Evolutionary conservation across 2,113 vertebrate species (phyloP), one percentile per base, ranked within the genome.

Genomic region (Zosterops pallidus): DNA sequence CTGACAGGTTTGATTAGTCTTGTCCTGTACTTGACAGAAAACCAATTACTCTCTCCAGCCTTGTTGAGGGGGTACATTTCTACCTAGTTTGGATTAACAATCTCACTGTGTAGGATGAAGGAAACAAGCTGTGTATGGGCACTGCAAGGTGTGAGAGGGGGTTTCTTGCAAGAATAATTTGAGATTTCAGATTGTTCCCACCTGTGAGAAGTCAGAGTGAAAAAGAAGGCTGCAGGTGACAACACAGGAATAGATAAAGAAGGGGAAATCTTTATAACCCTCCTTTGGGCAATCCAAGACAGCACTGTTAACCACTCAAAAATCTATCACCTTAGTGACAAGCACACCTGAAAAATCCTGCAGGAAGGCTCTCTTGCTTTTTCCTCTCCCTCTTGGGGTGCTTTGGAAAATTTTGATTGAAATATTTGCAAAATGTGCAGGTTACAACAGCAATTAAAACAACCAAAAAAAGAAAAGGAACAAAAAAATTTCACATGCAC

Each of bases 1-100:
- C 44, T 64, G 79, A 42, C 72, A 78, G 56, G 44, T 83, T 92
- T 93, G 93, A 91, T 94, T 83, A 67, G 83, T 90, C 69, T 94
- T 78, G 67, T 92, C 83, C 63, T 47, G 3, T 64, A 53, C 47
- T 52, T 88, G 75, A 83, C 50, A 95, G 92, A 90, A 93, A 94
- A 56, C 79, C 39, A 74, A 69, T 88, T 87, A 83, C 41, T 92
- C 64, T 90, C 52, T 37, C 75, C 24, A 53, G 29, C 56, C 49
- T 18, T 26, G 55, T 22, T 6, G 4, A 60, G 55, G 68, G 75
- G 59, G 92, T 62, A 44, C 47, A 72, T 64, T 64, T 64, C 35
- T 69, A 57, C 69, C 56, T 72, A 14, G 69, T 94, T 76, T 92
- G 62, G 72, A 35, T 89, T 69, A 95, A 89, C 57, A 92, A 14